These are phyloP conservation scores for Morbakka virulenta DNA, from an alignment of 30 jellyfish, hydroid and myxozoan genomes.

Conservation along the genomic window DNA sequence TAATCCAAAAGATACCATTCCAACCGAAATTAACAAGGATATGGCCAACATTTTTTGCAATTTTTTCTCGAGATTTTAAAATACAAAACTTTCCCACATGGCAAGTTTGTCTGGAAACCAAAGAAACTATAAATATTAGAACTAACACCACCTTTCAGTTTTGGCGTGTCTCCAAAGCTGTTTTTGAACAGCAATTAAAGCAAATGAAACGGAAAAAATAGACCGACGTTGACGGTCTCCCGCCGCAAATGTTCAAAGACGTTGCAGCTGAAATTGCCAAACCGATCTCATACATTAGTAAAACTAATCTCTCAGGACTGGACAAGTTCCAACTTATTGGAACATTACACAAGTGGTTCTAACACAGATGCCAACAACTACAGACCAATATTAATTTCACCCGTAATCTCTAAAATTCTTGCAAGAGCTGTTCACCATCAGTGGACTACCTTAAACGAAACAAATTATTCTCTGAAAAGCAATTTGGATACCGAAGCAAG, in stretches of 20 bases:
- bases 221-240: conserved; percentile 31
- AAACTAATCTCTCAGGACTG: conserved; percentile 39
- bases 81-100: too few species aligned
- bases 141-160: conserved; percentile 37
- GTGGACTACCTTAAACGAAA: too few species aligned
- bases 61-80: too few species aligned
- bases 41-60: too few species aligned
- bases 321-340: conserved; percentile 59
- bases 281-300: conserved; percentile 43
- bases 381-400: neutral
- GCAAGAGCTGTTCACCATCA: conserved; percentile 16
- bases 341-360: conserved; percentile 47
- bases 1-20: too few species aligned
- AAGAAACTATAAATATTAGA: conserved; percentile 21
- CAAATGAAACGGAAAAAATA: conserved; percentile 49
- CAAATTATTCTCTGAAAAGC: too few species aligned
- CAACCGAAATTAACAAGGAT: too few species aligned
- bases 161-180: conserved; percentile 29
- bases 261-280: conserved; percentile 39
- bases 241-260: conserved; percentile 53
- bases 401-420: conserved; percentile 9
- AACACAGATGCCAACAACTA: conserved; percentile 31
- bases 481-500: too few species aligned
- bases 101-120: too few species aligned
- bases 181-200: conserved; percentile 20